A percentile compares a stretch with the other conserved stretches of the same genome.
Evolutionary conservation across 2,113 vertebrate genomes (phyloP).

Genomic region (Elanoides forficatus): DNA sequence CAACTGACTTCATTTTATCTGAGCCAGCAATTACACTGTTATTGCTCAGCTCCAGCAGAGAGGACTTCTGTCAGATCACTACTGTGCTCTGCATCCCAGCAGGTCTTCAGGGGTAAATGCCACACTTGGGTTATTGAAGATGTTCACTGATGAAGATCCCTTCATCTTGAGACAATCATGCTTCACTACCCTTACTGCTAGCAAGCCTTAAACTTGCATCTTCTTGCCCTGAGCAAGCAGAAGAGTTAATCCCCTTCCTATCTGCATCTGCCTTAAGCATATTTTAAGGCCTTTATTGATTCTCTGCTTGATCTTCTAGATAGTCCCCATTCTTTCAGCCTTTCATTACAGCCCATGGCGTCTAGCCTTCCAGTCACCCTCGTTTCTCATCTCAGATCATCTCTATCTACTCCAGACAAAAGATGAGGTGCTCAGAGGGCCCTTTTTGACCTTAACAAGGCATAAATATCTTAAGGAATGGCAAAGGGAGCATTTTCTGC

Average conservation of each 20-base stretch:
- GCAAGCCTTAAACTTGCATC: not conserved
- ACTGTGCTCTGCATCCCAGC: not conserved
- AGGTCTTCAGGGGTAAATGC: not conserved
- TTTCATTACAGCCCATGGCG: not conserved
- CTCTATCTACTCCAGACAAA: not conserved
- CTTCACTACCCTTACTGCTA: not conserved
- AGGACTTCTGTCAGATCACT: not conserved
- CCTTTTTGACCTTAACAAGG: not conserved
- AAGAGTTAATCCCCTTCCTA: not conserved
- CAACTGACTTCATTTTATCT: slow-evolving; percentile 30
- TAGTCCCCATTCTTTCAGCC: not conserved
- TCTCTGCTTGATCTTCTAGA: not conserved
- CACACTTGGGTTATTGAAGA: not conserved
- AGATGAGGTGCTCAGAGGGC: not conserved
- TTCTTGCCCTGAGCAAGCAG: not conserved
- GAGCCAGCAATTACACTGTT: slow-evolving; percentile 40
- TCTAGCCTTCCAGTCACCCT: not conserved
- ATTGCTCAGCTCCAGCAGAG: not conserved
- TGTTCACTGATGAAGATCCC: not conserved
- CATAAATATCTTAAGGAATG: not conserved
- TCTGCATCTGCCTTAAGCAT: not conserved
- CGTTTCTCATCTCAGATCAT: not conserved
- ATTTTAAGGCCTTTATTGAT: not conserved
- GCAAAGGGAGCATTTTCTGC: not conserved
- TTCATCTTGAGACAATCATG: not conserved